These are phyloP conservation scores for Melinaea marsaeus DNA, from an alignment of 2,888 invertebrate genomes.

Conservation along the genomic window DNA sequence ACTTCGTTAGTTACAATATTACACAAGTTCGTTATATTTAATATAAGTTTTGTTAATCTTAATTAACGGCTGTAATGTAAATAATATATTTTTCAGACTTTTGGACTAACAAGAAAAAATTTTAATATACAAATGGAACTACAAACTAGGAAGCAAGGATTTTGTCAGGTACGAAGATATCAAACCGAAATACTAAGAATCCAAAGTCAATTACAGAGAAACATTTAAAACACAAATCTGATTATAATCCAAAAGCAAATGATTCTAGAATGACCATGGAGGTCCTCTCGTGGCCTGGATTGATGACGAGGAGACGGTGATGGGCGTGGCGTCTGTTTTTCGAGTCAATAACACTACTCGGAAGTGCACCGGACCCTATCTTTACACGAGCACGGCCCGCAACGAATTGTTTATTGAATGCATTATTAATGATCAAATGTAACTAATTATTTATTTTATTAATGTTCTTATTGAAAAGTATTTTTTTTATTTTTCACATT, in stretches of 20 bases:
- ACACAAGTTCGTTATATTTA: too few species aligned
- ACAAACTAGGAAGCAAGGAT: constrained; percentile 27
- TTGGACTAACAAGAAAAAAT: background rate
- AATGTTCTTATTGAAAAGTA: too few species aligned
- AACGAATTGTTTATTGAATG: constrained; percentile 48
- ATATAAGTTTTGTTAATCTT: background rate
- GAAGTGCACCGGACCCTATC: constrained; percentile 47
- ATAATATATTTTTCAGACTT: background rate
- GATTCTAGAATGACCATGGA: constrained; percentile 54
- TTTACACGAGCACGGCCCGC: constrained; percentile 52
- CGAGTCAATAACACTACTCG: constrained; percentile 32
- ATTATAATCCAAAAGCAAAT: background rate
- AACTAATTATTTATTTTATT: constrained; percentile 9
- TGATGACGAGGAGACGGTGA: constrained; percentile 40
- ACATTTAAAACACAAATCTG: too few species aligned
- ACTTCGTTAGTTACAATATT: too few species aligned
- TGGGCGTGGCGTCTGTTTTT: constrained; percentile 55
- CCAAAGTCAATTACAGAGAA: too few species aligned
- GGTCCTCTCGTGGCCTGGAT: constrained; percentile 52
- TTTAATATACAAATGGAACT: background rate
- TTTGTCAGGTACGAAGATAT: constrained; percentile 33
- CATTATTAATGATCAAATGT: constrained; percentile 32
- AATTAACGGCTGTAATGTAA: constrained; percentile 8
- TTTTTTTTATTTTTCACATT: too few species aligned
- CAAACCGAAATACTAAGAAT: too few species aligned